These are phyloP conservation scores for Gambelia wislizenii DNA, from an alignment of 2,797 vertebrate genomes.

Conservation along the genomic window DNA sequence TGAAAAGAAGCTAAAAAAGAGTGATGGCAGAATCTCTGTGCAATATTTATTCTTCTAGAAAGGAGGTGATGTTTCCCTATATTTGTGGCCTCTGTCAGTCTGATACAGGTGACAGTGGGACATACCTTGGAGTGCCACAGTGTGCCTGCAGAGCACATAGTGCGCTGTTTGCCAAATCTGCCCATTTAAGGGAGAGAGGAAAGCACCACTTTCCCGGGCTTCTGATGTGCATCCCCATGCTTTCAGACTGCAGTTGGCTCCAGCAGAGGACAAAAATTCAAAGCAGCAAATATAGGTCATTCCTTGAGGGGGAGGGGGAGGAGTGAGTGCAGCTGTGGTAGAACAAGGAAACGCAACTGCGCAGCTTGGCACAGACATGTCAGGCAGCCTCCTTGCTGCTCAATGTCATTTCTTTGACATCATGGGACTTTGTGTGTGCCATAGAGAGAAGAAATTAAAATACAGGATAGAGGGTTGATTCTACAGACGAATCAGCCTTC, in stretches of 20 bases:
- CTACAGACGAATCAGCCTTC: not conserved
- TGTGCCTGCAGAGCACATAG: not conserved
- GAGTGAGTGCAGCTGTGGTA: not conserved
- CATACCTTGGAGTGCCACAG: no score
- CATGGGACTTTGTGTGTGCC: not conserved
- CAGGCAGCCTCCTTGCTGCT: not conserved
- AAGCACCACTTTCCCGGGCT: not conserved
- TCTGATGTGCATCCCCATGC: not conserved
- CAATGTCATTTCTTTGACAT: constrained; percentile 8
- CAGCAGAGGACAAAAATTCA: not conserved
- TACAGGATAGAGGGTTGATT: not conserved
- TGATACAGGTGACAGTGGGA: not conserved
- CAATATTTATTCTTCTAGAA: not conserved
- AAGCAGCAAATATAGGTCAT: constrained; percentile 46
- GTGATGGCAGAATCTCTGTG: not conserved
- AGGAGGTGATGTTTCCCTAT: not conserved
- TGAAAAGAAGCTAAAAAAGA: not conserved
- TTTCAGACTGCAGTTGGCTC: not conserved
- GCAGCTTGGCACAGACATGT: not conserved
- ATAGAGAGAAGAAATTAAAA: constrained; percentile 8
- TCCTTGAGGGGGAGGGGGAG: constrained; percentile 18
- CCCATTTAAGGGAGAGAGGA: no score
- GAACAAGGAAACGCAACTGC: not conserved
- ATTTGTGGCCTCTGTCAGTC: not conserved
- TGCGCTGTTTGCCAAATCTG: not conserved